Evolutionary conservation across 1,140 invertebrate species (phyloP), one percentile per base, ranked within the genome.

Genomic region (Dreissena rostriformis): DNA sequence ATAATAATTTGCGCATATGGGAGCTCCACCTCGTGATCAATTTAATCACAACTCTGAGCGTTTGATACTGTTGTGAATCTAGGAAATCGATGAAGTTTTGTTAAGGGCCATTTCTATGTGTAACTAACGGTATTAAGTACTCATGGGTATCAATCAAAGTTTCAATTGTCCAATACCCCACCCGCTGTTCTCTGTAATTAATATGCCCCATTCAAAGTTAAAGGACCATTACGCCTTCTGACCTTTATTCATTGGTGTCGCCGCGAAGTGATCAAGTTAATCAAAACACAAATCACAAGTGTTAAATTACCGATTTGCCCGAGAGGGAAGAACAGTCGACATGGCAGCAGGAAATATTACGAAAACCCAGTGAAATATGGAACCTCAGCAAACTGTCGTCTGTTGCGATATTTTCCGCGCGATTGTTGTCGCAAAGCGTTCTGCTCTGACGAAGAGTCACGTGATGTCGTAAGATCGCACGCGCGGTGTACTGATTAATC

Each of bases 261-360:
- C 71, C 61, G 49, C 71, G 66, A 75, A 82, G 63, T 73, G 80
- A 82, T 82, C 63, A 73, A 82, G 68, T 75, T 75, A 75, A 82
- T 82, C 80, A 82, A 82, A 82, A 68, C 80, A 39, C 28, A 53
- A 74, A 82, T 73, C 49, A 75, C 53, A 74, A 67, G 80, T 75
- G 80, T 75, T 49, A 75, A 82, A 68, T 73, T 82, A 75, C 22
- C 71, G 19, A 68, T 17, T 67, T 67, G 52, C 53, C n/a, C n/a
- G 29, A 65, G n/a, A 68, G 70, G 68, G 29, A 75, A 49, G n/a
- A 29, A 49, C 6, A 8, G 8, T 49, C 17, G 26, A 5, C 51
- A n/a, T 73, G 29, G 53, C 29, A 65, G 17, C 17, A 75, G 26
- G 52, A 66, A 66, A 65, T 53, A 24, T 65, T 57, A 61, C 22